These are phyloP conservation scores for Picus viridis DNA, from an alignment of 2,797 vertebrate species.

Conservation along the genomic window DNA sequence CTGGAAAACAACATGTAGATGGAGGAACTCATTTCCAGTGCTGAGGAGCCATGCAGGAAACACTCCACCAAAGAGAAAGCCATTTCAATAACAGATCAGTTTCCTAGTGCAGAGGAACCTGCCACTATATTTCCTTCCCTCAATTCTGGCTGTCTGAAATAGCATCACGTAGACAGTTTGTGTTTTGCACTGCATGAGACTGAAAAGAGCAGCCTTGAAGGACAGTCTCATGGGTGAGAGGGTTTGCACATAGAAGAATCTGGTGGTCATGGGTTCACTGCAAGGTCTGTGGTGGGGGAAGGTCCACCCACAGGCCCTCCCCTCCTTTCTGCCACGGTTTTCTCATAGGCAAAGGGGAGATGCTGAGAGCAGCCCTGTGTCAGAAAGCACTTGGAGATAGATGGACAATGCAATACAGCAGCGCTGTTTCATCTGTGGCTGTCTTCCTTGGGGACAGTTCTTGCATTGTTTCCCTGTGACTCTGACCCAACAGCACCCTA, in stretches of 20 bases:
- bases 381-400: neutral
- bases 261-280: neutral
- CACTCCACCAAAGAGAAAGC: constrained; percentile 49
- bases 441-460: neutral
- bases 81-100: constrained; percentile 14
- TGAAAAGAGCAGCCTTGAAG: neutral
- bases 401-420: neutral
- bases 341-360: neutral
- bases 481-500: neutral
- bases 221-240: neutral
- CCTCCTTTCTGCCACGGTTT: neutral
- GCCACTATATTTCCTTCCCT: constrained; percentile 43
- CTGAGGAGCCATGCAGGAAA: neutral
- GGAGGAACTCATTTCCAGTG: neutral
- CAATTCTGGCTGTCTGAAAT: constrained; percentile 12
- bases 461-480: neutral
- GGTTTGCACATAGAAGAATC: neutral
- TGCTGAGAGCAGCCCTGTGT: neutral
- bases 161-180: neutral
- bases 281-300: fast-evolving
- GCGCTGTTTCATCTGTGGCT: neutral
- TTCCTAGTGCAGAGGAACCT: constrained; percentile 62
- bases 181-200: neutral
- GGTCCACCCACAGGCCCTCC: neutral
- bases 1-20: constrained; percentile 27